Evolutionary conservation across 2,113 vertebrate genomes (phyloP).

Genomic region (Bombycilla garrulus): DNA sequence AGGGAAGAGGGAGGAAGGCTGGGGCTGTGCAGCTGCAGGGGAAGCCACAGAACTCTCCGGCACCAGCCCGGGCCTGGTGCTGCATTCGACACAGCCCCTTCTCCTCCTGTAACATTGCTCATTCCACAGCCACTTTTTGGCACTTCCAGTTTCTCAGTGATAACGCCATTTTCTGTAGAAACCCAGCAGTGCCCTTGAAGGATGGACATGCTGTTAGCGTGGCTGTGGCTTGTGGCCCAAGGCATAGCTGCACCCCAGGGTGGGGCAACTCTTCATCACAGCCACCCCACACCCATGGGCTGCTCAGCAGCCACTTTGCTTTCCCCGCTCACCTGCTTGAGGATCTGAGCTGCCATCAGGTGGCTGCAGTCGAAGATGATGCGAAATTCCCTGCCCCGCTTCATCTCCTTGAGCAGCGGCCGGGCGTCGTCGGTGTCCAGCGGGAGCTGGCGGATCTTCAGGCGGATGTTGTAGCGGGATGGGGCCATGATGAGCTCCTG

Average conservation of each 20-base stretch:
- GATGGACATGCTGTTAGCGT: rapidly evolving
- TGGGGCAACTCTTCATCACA: rapidly evolving
- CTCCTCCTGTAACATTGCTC: rapidly evolving
- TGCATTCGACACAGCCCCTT: rapidly evolving
- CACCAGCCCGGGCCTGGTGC: background rate
- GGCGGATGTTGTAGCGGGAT: slow-evolving; percentile 93
- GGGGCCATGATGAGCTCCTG: slow-evolving; percentile 99
- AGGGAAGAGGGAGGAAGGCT: background rate
- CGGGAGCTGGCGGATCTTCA: slow-evolving; percentile 97
- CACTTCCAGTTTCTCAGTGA: background rate
- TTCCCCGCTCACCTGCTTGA: slow-evolving; percentile 84
- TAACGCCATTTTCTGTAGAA: background rate
- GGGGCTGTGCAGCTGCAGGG: background rate
- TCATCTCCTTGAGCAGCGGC: slow-evolving; percentile 98
- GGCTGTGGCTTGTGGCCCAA: background rate
- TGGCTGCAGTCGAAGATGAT: slow-evolving; percentile 99
- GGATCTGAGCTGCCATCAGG: slow-evolving; percentile 94
- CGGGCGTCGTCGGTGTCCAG: slow-evolving; percentile 86
- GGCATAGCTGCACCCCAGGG: background rate
- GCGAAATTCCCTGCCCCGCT: slow-evolving; percentile 92
- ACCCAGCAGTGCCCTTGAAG: rapidly evolving
- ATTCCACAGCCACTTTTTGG: rapidly evolving
- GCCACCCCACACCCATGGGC: rapidly evolving
- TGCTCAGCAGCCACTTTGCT: rapidly evolving
- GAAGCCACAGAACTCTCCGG: background rate